A percentile compares a stretch with the other conserved stretches of the same genome.
Evolutionary conservation across 2,113 vertebrate species (phyloP).

Genomic region (Cinclus cinclus): DNA sequence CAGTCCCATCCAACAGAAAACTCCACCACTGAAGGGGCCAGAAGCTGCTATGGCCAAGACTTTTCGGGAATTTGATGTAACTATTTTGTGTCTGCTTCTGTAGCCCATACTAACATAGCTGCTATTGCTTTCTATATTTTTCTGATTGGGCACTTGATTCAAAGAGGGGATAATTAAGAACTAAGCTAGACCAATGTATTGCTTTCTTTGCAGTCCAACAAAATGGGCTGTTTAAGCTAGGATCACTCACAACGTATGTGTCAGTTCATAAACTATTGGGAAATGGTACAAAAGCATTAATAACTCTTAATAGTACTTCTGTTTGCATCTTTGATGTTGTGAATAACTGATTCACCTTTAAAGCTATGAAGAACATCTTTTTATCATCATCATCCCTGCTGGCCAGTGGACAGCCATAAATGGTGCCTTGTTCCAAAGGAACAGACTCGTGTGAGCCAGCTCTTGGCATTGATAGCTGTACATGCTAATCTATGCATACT

Average conservation of each 20-base stretch:
- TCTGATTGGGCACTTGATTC: background rate
- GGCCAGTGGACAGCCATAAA: slow-evolving; percentile 10
- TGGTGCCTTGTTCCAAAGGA: background rate
- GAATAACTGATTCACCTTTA: background rate
- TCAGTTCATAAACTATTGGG: background rate
- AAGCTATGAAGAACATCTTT: background rate
- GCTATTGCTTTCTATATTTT: background rate
- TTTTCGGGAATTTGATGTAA: background rate
- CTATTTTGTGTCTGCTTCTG: background rate
- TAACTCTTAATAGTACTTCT: background rate
- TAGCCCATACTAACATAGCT: background rate
- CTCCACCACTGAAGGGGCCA: background rate
- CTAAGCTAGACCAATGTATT: background rate
- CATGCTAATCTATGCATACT: background rate
- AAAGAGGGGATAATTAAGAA: background rate
- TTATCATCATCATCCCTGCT: background rate
- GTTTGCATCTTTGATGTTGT: background rate
- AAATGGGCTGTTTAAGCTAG: background rate
- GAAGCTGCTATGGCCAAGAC: background rate
- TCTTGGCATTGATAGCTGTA: background rate
- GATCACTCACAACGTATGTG: background rate
- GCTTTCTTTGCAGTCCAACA: background rate
- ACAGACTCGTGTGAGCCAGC: background rate
- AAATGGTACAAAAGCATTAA: background rate
- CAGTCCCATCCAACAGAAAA: background rate